Conservation (phyloP, 2,888 invertebrate species). For the Volucella zonaria region DNA sequence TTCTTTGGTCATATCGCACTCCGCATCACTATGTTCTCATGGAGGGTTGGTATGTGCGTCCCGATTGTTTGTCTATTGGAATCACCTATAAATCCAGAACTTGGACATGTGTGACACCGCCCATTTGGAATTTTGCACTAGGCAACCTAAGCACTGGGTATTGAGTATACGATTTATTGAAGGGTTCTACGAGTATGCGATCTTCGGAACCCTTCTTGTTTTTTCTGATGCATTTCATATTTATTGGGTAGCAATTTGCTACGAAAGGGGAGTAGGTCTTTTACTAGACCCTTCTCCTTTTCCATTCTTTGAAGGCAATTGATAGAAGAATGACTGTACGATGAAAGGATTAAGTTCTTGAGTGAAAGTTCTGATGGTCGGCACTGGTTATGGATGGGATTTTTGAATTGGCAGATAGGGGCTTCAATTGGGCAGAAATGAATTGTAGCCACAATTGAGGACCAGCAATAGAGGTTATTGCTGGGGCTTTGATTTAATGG, state of each 20-base stretch:
- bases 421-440: conserved; percentile 38
- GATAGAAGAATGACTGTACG: conserved; percentile 41
- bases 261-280: conserved; percentile 6
- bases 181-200: conserved; percentile 9
- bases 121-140: conserved; percentile 63
- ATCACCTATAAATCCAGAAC: conserved; percentile 65
- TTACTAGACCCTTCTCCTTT: too few relatives aligned
- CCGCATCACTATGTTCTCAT: neutral
- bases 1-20: conserved; percentile 17
- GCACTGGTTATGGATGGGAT: conserved; percentile 34
- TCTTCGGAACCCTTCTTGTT: conserved; percentile 18
- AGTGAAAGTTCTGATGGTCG: neutral
- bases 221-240: conserved; percentile 60
- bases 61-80: conserved; percentile 64
- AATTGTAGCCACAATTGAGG: conserved; percentile 46
- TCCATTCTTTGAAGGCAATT: conserved; percentile 6
- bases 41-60: conserved; percentile 6
- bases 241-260: conserved; percentile 53
- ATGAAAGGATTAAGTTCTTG: conserved; percentile 35
- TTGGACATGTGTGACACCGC: conserved; percentile 67
- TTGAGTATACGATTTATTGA: conserved; percentile 28
- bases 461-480: conserved; percentile 11
- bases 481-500: conserved; percentile 3
- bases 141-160: conserved; percentile 41
- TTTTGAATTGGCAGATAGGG: conserved; percentile 14